phyloP scores from a whole-genome alignment of 1,140 invertebrate species.

The Drosophila asahinai region DNA sequence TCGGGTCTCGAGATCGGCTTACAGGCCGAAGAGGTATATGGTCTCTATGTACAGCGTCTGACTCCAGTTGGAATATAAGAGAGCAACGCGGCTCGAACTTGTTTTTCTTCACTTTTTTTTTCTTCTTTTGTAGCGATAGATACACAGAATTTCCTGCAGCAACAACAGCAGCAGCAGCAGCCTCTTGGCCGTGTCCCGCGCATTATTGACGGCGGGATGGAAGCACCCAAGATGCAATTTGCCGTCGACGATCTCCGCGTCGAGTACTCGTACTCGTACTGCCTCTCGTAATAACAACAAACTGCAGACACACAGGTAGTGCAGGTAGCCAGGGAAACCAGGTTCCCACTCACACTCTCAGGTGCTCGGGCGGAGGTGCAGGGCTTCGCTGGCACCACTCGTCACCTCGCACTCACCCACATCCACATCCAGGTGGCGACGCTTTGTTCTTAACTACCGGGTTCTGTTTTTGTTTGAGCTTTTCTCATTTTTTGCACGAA shows the following conservation, averaged over 20 bases:
- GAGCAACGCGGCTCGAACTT: conserved; percentile 49
- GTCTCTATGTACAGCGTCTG: conserved; percentile 30
- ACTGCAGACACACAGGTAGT: no score
- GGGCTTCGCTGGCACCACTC: conserved; percentile 30
- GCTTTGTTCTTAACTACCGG: conserved; percentile 30
- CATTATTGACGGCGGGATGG: conserved; percentile 20
- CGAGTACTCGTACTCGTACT: neutral
- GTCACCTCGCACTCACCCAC: conserved; percentile 34
- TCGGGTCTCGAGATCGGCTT: conserved; percentile 40
- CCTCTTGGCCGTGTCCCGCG: conserved; percentile 14
- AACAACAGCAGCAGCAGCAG: conserved; percentile 30
- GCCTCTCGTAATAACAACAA: no score
- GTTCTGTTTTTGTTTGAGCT: conserved; percentile 13
- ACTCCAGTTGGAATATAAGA: conserved; percentile 57
- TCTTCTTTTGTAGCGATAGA: conserved; percentile 50
- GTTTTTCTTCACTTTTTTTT: conserved; percentile 46
- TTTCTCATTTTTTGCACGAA: conserved; percentile 21
- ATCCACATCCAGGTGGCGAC: conserved; percentile 51
- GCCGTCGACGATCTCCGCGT: conserved; percentile 41
- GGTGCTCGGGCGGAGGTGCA: conserved; percentile 22
- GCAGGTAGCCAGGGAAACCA: conserved; percentile 18
- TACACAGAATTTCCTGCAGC: conserved; percentile 77
- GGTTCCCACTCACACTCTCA: conserved; percentile 16
- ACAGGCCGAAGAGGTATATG: conserved; percentile 28
- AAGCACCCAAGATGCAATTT: conserved; percentile 43